phyloP scores from a whole-genome alignment of 2,113 vertebrate genomes.

The Salminus brasiliensis region DNA sequence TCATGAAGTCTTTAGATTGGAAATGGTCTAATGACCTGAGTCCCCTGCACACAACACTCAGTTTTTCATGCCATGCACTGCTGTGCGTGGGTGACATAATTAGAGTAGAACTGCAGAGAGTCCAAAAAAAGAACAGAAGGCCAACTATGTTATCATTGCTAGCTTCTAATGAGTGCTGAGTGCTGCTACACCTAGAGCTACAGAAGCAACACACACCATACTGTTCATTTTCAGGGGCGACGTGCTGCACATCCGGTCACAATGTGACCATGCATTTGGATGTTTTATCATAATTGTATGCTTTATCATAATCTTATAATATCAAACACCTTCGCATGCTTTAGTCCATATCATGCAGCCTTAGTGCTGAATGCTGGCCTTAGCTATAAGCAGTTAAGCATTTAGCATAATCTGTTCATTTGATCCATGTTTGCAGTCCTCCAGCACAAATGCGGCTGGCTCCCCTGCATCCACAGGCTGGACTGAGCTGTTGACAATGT shows the following conservation, averaged over 20 bases:
- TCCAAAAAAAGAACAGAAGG: not conserved
- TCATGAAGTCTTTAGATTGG: not conserved
- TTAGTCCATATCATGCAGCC: no score
- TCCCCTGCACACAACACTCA: no score
- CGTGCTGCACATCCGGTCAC: not conserved
- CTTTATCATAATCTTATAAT: not conserved
- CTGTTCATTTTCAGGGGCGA: not conserved
- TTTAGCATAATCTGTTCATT: slow-evolving; percentile 33
- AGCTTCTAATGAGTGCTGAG: not conserved
- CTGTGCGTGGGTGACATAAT: not conserved
- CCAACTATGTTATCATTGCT: not conserved
- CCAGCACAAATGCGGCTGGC: slow-evolving; percentile 8
- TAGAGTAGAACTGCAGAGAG: not conserved
- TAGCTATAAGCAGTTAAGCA: slow-evolving; percentile 7
- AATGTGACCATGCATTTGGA: not conserved
- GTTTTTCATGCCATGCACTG: not conserved
- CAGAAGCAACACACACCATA: not conserved
- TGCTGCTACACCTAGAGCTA: not conserved
- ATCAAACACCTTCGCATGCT: not conserved
- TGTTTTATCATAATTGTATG: not conserved
- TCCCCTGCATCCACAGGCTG: not conserved
- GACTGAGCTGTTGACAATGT: slow-evolving; percentile 24
- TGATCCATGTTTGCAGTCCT: slow-evolving; percentile 34
- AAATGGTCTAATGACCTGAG: not conserved
- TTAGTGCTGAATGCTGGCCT: not conserved